Conservation (phyloP, 2,113 vertebrate genomes). For the Tangachromis dhanisi region DNA sequence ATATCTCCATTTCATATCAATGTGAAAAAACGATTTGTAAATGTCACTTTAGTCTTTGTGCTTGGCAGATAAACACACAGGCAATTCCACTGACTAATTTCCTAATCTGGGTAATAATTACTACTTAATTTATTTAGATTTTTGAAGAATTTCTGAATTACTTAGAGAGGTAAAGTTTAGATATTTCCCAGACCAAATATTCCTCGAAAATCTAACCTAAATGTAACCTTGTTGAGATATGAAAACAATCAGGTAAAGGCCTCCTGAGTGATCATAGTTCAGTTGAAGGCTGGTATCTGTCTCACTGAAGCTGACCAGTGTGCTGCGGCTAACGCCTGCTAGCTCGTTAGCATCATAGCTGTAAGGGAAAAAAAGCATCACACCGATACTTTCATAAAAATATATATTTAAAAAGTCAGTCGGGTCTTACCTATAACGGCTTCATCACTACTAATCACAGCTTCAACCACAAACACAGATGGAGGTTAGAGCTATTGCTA, state of each 20-base stretch:
- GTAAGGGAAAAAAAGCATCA: rapidly evolving
- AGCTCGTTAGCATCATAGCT: not conserved
- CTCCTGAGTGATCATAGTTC: not conserved
- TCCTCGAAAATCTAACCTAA: not conserved
- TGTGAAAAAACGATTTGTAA: not conserved
- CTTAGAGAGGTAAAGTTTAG: not conserved
- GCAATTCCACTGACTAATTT: not conserved
- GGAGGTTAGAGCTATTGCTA: not conserved
- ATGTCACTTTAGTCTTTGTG: not conserved
- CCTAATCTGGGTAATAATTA: not conserved
- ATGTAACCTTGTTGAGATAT: not conserved
- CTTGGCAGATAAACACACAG: not conserved
- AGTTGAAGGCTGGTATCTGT: not conserved
- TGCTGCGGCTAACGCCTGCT: not conserved
- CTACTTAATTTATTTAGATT: not conserved
- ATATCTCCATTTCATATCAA: not conserved
- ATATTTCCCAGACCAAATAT: not conserved
- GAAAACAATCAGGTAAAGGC: not conserved
- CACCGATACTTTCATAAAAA: not conserved
- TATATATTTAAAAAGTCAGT: too few species aligned
- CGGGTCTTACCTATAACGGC: not conserved
- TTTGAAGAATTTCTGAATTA: not conserved
- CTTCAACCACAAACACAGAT: not conserved
- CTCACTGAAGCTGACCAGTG: not conserved
- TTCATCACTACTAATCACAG: not conserved